Evolutionary conservation across 1,140 invertebrate species (phyloP).

Genomic region (Anoplolepis gracilipes): DNA sequence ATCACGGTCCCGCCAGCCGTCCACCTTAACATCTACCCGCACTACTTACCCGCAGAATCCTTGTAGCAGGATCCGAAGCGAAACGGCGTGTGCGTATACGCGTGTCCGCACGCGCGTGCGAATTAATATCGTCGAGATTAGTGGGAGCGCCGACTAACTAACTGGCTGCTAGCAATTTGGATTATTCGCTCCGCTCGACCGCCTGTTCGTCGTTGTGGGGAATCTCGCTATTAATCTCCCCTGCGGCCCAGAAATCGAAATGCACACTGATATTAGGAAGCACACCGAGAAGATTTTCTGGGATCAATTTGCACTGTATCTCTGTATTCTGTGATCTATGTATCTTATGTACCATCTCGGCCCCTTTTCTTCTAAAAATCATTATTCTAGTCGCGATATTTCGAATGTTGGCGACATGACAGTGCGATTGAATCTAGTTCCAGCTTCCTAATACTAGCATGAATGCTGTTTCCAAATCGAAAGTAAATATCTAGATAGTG

Average conservation of each 20-base stretch:
- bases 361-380: neutral
- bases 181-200: constrained; percentile 45
- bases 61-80: constrained; percentile 17
- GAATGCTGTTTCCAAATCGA: neutral
- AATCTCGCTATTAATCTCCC: constrained; percentile 67
- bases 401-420: neutral
- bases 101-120: constrained; percentile 41
- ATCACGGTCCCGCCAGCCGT: constrained; percentile 62
- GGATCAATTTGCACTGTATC: neutral
- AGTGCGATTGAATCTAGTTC: neutral
- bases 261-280: constrained; percentile 7
- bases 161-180: constrained; percentile 72
- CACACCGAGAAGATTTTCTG: neutral
- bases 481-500: neutral
- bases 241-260: constrained; percentile 64
- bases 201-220: constrained; percentile 11
- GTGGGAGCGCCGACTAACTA: constrained; percentile 73
- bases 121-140: constrained; percentile 75
- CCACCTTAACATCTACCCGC: constrained; percentile 70
- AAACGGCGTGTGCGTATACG: neutral
- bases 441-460: neutral
- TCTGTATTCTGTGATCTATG: neutral
- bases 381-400: neutral
- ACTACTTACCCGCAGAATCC: constrained; percentile 59
- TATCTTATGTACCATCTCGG: neutral